Base-by-base conservation (phyloP, 2,888 invertebrate genomes). In the Cetonia aurata region DNA sequence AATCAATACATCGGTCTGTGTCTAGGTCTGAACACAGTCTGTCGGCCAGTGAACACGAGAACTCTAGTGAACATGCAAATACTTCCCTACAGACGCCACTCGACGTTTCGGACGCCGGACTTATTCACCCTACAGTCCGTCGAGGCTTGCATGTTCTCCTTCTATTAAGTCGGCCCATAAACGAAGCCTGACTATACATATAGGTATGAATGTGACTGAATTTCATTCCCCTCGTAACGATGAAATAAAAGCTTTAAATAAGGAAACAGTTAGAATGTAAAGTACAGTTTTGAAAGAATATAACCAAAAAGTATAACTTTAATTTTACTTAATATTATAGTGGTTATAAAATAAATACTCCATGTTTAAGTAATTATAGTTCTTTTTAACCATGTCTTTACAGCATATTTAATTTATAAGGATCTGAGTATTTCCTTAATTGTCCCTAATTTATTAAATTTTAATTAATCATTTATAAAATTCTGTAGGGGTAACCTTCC, bases 1-100 rank as follows among this genome's bases (percentile, higher is more conserved):
- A 62, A 62, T 62, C 62, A 62, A 62, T 62, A 62, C 50, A 62
- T 62, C 50, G 50, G 62, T 62, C 62, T 62, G 50, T 62, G 48
- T 62, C 62, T 62, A 62, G 62, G 62, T 62, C 62, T 62, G 62
- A 48, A 62, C 37, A 46, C 31, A 62, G 62, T 62, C 50, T 50
- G 62, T 62, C 62, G 50, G 62, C 50, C 50, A 50, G 33, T 62
- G 62, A 62, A 62, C 62, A 62, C 50, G 62, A 25, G 25, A 25
- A 25, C 25, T 25, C 25, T 48, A 50, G 33, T 62, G 62, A 62
- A 62, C 62, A 62, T 62, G 62, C 62, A 62, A 62, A 62, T 62
- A 50, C 62, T 62, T 62, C 62, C 62, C 62, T 37, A 50, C 48
- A 50, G 62, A 62, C 13, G 33, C 13, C 10, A 48, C 10, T 48